phyloP scores from a whole-genome alignment of 1,140 invertebrate species.

The Drosophila seguyi region DNA sequence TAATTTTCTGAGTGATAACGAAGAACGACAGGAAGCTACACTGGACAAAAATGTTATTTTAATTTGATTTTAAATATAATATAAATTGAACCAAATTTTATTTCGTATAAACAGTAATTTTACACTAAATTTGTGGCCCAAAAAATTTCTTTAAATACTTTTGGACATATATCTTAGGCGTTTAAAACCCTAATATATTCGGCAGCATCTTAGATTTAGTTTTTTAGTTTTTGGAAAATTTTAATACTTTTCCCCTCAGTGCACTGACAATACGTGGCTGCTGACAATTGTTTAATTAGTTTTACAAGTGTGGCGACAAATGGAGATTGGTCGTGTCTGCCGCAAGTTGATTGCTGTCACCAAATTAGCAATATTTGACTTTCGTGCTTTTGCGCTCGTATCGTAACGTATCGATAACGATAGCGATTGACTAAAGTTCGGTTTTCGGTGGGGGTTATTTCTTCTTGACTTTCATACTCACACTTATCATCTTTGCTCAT shows the following conservation, averaged over 20 bases:
- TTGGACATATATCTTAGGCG: too few relatives aligned
- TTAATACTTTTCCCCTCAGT: too few relatives aligned
- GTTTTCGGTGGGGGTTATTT: neutral
- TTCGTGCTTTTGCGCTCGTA: neutral
- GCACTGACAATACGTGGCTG: constrained; percentile 32
- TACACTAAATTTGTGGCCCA: too few relatives aligned
- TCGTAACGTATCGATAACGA: constrained; percentile 34
- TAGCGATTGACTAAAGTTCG: constrained; percentile 52
- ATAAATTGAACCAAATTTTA: too few relatives aligned
- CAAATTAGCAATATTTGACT: constrained; percentile 51
- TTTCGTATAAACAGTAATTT: too few relatives aligned
- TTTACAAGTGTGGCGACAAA: constrained; percentile 61
- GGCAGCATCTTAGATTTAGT: neutral
- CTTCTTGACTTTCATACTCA: constrained; percentile 53
- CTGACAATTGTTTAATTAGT: constrained; percentile 65
- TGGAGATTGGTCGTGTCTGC: constrained; percentile 35
- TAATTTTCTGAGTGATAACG: constrained; percentile 51
- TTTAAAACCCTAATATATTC: neutral
- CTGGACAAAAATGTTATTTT: neutral
- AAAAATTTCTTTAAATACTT: too few relatives aligned
- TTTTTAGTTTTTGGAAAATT: too few relatives aligned
- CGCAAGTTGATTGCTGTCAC: constrained; percentile 45
- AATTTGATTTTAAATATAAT: neutral
- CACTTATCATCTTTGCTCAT: constrained; percentile 83
- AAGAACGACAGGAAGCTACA: constrained; percentile 12